A percentile compares a stretch with the other conserved stretches of the same genome.
Conservation (phyloP, 2,113 vertebrate species). For the Hucho hucho region DNA sequence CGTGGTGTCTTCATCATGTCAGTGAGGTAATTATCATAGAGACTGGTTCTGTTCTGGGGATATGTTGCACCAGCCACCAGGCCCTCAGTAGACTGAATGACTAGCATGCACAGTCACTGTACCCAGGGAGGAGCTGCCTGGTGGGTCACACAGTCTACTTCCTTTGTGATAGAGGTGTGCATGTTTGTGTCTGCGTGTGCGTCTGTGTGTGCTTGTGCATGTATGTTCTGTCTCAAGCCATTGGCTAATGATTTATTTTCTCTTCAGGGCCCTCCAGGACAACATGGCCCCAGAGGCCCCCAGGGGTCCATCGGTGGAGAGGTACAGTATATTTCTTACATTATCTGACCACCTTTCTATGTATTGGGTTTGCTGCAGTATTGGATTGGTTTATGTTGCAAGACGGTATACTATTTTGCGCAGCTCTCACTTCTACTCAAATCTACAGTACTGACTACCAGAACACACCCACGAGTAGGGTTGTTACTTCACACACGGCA, state of each 20-base stretch:
- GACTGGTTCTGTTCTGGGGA: conserved; percentile 7
- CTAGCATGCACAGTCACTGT: conserved; percentile 22
- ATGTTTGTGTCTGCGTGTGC: conserved; percentile 1
- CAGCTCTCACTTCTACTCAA: neutral
- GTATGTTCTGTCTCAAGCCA: neutral
- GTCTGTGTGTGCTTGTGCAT: neutral
- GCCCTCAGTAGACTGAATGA: conserved; percentile 31
- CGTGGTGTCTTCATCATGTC: conserved; percentile 61
- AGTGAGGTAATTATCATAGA: conserved; percentile 51
- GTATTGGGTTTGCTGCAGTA: neutral
- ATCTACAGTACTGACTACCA: neutral
- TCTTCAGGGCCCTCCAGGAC: conserved; percentile 85
- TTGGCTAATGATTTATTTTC: conserved; percentile 21
- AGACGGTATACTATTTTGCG: neutral
- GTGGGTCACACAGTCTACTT: neutral
- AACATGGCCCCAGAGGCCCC: conserved; percentile 82
- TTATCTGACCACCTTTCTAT: neutral
- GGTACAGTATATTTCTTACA: conserved; percentile 63
- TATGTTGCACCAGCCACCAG: conserved; percentile 40
- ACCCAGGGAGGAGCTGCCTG: neutral
- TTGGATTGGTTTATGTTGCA: neutral
- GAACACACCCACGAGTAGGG: too few species aligned
- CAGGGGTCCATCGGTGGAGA: conserved; percentile 81
- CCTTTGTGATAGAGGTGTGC: conserved; percentile 2
- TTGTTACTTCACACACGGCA: neutral